These are phyloP conservation scores for Eulemur macaco DNA, from an alignment of 2,113 vertebrate species.

Conservation along the genomic window DNA sequence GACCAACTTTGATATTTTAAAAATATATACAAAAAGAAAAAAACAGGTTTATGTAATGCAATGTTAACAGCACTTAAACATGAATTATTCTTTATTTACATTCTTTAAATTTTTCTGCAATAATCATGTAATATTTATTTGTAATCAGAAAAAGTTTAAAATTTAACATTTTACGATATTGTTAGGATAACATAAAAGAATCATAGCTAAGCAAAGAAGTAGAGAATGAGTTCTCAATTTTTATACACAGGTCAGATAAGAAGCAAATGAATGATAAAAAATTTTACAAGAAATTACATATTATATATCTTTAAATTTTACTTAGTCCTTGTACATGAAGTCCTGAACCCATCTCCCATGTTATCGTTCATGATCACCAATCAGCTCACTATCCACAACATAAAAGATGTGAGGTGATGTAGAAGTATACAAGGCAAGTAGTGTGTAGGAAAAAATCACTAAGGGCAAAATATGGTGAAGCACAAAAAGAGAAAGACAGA, in stretches of 20 bases:
- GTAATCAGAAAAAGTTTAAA: conserved; percentile 32
- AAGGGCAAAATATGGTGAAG: background rate
- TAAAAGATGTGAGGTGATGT: background rate
- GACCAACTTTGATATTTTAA: conserved; percentile 6
- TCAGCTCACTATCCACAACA: background rate
- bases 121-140: conserved; percentile 32
- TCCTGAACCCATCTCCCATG: background rate
- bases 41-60: background rate
- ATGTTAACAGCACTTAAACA: conserved; percentile 19
- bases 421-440: background rate
- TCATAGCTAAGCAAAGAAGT: background rate
- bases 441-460: background rate
- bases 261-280: conserved; percentile 35
- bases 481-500: background rate
- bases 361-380: background rate
- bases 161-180: background rate
- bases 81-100: conserved; percentile 8
- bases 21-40: conserved; percentile 20
- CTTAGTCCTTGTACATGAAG: background rate
- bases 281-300: background rate
- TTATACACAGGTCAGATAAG: background rate
- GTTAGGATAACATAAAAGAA: background rate
- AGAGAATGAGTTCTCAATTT: background rate
- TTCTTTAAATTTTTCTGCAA: conserved; percentile 20
- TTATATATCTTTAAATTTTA: background rate